These are phyloP conservation scores for Illadopsis cleaveri DNA, from an alignment of 2,113 vertebrate genomes.

Conservation along the genomic window DNA sequence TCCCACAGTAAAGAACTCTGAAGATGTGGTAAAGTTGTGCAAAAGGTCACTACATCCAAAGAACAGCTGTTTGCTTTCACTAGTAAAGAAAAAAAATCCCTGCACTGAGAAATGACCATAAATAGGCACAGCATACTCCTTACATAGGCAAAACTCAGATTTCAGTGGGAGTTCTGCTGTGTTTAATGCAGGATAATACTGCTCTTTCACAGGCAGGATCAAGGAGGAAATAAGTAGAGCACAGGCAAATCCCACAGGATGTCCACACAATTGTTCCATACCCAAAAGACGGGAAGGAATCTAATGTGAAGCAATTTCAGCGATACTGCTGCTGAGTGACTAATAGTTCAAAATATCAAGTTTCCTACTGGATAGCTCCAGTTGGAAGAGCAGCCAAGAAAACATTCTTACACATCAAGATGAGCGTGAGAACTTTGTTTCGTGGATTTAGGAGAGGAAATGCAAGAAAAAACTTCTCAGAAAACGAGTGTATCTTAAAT, in stretches of 20 bases:
- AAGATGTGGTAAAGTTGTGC: neutral
- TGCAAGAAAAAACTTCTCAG: neutral
- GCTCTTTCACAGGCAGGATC: neutral
- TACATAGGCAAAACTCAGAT: neutral
- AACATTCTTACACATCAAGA: neutral
- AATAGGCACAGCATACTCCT: neutral
- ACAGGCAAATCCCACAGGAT: constrained; percentile 41
- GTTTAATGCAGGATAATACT: neutral
- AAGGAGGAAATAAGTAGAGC: neutral
- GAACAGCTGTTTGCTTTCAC: neutral
- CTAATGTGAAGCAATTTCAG: neutral
- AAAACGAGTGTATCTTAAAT: neutral
- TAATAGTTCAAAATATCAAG: neutral
- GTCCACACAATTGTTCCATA: accelerated
- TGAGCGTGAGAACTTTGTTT: neutral
- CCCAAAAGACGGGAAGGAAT: neutral
- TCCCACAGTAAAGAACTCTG: neutral
- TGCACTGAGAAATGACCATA: neutral
- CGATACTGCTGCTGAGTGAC: neutral
- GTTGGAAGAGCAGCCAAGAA: neutral
- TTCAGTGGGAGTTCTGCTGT: neutral
- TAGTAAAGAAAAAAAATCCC: neutral
- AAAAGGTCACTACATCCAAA: neutral
- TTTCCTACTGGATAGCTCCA: neutral
- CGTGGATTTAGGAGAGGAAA: neutral